Evolutionary conservation across 2,797 vertebrate genomes (phyloP).

Genomic region (Rhynchonycteris naso): DNA sequence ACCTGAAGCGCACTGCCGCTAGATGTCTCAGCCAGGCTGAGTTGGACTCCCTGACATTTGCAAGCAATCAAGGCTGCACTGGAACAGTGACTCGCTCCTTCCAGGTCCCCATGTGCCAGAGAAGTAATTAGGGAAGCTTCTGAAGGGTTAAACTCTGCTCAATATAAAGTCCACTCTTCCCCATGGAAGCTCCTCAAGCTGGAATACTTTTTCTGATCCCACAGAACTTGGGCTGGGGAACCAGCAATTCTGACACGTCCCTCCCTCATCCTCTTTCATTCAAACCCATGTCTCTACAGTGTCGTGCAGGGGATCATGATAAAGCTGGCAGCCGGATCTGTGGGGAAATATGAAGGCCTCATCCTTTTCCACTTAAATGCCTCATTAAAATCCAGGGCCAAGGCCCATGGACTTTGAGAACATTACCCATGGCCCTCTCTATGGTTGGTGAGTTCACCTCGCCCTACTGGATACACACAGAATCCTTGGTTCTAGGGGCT

Average conservation of each 20-base stretch:
- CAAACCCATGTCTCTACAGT: background rate
- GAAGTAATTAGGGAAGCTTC: background rate
- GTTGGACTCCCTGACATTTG: background rate
- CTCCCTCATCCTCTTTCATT: background rate
- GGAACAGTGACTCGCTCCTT: accelerated
- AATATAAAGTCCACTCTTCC: background rate
- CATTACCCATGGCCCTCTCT: slow-evolving; percentile 75
- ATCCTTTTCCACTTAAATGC: slow-evolving; percentile 63
- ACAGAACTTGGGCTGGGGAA: background rate
- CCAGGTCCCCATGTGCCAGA: accelerated
- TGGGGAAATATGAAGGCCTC: slow-evolving; percentile 23
- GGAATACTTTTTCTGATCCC: background rate
- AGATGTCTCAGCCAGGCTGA: background rate
- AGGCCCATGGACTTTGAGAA: slow-evolving; percentile 78
- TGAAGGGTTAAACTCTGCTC: background rate
- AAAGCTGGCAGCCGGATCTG: background rate
- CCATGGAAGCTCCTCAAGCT: background rate
- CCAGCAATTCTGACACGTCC: accelerated
- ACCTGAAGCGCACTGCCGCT: background rate
- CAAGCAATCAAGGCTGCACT: accelerated
- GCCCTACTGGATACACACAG: slow-evolving; percentile 61
- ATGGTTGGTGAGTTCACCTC: slow-evolving; percentile 71
- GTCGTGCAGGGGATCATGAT: background rate
- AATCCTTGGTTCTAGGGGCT: slow-evolving; percentile 71
- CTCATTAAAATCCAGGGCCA: slow-evolving; percentile 78